Base-by-base conservation (phyloP, 1,140 invertebrate genomes). In the Drosophila parabipectinata region DNA sequence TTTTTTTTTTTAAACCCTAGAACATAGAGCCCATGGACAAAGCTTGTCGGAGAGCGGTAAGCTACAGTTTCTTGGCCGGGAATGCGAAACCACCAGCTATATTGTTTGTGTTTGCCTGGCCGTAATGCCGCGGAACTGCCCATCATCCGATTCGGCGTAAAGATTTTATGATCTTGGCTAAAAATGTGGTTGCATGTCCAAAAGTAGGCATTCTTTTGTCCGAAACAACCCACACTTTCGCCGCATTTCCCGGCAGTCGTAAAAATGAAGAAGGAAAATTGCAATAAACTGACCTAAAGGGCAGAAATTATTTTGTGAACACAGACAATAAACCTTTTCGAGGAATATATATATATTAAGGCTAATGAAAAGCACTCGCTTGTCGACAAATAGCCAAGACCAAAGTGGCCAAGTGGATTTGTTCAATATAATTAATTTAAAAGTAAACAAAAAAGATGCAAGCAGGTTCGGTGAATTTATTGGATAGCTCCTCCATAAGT, bases 151-250 rank as follows among this genome's bases (percentile, higher is more conserved):
- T 53, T 53, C 14, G 12, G 24, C 44, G 50, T 73, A 62, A 74
- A 64, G 53, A 74, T 74, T 74, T 74, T 64, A 74, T 32, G 69
- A 74, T 30, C 24, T 54, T 4, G 34, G 28, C 57, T 34, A 21
- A 30, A 71, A 32, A 72, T 61, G 28, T 2, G 53, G 52, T 9
- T 56, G 15, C 37, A 52, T 57, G 67, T 39, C 21, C 24, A 44
- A 62, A 55, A 73, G 32, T 55, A 62, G 56, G 61, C 34, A 62
- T 61, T 55, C 37, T 30, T 39, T 21, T 32, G 18, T 24, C 53
- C 32, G 32, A 10, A 32, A 14, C 30, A 15, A 7, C 15, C 24
- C 15, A 21, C 34, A 37, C 6, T 12, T 30, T 10, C 14, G 39
- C 30, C 56, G 3, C 34, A 26, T 47, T 37, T 34, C 18, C 32